Percentiles rank a stretch among this genome's conserved stretches.
Conservation (phyloP, 2,797 vertebrate species). For the Mormyrus proboscirostris region DNA sequence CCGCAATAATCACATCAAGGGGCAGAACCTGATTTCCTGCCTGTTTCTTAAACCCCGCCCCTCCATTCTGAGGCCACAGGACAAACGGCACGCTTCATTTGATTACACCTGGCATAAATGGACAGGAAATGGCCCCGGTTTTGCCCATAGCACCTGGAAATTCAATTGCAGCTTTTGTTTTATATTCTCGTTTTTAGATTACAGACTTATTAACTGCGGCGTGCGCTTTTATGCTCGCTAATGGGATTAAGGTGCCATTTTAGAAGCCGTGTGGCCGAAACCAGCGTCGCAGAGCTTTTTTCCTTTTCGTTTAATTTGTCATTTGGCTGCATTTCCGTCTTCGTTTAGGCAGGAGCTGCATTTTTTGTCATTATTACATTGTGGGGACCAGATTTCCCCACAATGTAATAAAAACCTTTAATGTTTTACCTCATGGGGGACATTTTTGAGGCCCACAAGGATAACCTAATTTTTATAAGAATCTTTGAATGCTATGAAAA, state of each 20-base stretch:
- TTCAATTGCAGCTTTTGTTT: constrained; percentile 63
- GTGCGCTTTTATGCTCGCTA: constrained; percentile 62
- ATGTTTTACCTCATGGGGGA: neutral
- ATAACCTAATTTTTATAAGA: neutral
- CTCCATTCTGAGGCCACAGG: constrained; percentile 50
- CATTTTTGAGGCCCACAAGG: neutral
- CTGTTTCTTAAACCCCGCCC: constrained; percentile 66
- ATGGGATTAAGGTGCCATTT: constrained; percentile 56
- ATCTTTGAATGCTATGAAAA: neutral
- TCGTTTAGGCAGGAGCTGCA: constrained; percentile 1
- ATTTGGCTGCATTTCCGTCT: constrained; percentile 42
- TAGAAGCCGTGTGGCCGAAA: constrained; percentile 43
- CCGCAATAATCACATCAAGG: constrained; percentile 70
- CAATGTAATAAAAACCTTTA: neutral
- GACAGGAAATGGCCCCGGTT: constrained; percentile 58
- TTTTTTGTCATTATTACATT: neutral
- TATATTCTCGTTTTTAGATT: constrained; percentile 68
- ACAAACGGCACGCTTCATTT: constrained; percentile 68
- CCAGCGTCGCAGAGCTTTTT: constrained; percentile 39
- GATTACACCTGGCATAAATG: constrained; percentile 65
- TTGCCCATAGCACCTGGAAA: constrained; percentile 64
- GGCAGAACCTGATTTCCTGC: constrained; percentile 73
- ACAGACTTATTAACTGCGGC: constrained; percentile 69
- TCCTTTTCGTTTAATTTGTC: constrained; percentile 46
- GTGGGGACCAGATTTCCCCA: neutral